Percentiles rank a stretch among this genome's conserved stretches.
Conservation (phyloP, 2,888 invertebrate species). For the Pyrocoelia pectoralis region DNA sequence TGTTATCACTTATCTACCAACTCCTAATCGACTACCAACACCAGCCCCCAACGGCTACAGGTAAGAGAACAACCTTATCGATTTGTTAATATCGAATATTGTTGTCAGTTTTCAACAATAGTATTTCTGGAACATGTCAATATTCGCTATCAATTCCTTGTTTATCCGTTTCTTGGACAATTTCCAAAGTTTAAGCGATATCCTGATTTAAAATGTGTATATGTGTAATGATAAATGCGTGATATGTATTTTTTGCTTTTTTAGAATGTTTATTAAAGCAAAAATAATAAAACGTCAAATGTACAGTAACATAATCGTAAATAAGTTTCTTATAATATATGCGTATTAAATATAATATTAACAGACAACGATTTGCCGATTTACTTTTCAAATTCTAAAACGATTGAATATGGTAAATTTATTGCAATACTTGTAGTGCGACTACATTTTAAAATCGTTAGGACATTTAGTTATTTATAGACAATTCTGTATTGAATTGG, state of each 20-base stretch:
- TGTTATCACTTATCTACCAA: conserved; percentile 16
- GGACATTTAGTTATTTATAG: no score
- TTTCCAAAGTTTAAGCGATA: conserved; percentile 28
- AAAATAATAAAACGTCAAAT: not conserved
- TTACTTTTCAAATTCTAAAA: no score
- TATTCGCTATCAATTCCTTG: conserved; percentile 22
- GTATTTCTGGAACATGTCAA: conserved; percentile 13
- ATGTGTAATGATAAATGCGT: conserved; percentile 12
- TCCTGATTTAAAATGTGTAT: conserved; percentile 9
- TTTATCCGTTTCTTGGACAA: conserved; percentile 22
- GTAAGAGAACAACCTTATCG: not conserved
- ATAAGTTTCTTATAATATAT: not conserved
- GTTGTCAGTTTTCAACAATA: not conserved
- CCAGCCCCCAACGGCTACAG: not conserved
- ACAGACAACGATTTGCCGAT: no score
- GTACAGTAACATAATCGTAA: not conserved
- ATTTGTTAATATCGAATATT: not conserved
- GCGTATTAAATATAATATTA: not conserved
- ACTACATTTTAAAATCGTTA: no score
- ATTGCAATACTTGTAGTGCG: no score
- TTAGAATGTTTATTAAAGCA: conserved; percentile 10
- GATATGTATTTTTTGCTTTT: conserved; percentile 13
- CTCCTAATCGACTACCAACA: conserved; percentile 4
- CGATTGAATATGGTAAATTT: no score
- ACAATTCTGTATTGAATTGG: no score